Evolutionary conservation across 2,888 invertebrate genomes (phyloP), one percentile per base, ranked within the genome.

Genomic region (Tanypteryx hageni): DNA sequence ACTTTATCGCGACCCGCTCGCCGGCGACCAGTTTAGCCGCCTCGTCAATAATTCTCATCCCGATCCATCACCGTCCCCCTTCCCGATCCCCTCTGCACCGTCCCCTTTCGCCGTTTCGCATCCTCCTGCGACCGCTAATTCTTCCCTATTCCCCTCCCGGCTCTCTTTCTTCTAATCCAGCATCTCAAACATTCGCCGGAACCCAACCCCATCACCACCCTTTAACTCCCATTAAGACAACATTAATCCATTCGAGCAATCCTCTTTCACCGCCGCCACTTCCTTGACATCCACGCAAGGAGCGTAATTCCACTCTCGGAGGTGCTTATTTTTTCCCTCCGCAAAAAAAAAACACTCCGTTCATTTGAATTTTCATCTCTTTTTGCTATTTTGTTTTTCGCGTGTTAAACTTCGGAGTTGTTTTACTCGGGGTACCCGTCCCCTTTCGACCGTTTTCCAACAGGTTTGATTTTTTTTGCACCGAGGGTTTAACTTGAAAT

Each of bases 41-140:
- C 64, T 44, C 64, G 61, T 64, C 89, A 89, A 89, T 89, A 89
- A 89, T 89, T 89, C 89, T 89, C 89, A 56, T 64, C 59, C 64
- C 64, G 76, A 76, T 58, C 64, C 44, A 89, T 64, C 89, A 14
- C n/a, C 59, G 1, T 18, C 5, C 58, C 56, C 57, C 85, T 9
- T 58, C 85, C 89, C 61, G 7, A 9, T 8, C 31, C 31, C 14
- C 44, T 22, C 44, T 16, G 27, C 83, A 83, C 57, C 57, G n/a
- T 44, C n/a, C 56, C 16, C 83, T 27, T 57, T 56, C 44, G 44
- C 57, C 83, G 57, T 83, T 83, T 57, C 8, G 56, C 11, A n/a
- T 83, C 18, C 56, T 57, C 57, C 83, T n/a, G 11, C 83, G 56
- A 4, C 18, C 83, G n/a, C 16, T 57, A 83, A 56, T 57, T 83